A percentile compares a stretch with the other conserved stretches of the same genome.
phyloP scores from a whole-genome alignment of 2,113 vertebrate genomes.

The Ciconia maguari region DNA sequence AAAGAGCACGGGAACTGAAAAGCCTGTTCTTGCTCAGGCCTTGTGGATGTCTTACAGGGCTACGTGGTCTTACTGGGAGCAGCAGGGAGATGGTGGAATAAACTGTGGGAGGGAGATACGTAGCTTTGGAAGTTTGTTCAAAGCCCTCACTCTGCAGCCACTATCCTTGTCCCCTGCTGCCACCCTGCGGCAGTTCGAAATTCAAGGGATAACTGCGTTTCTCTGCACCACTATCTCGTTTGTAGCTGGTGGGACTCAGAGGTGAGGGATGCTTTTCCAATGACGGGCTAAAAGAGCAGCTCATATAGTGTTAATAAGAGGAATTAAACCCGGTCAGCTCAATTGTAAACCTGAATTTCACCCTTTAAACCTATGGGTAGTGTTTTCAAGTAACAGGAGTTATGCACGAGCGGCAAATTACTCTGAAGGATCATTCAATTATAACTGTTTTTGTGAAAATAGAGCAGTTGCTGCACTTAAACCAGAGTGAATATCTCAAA shows the following conservation, averaged over 20 bases:
- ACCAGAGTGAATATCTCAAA: not conserved
- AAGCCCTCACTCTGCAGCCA: not conserved
- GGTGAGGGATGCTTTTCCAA: not conserved
- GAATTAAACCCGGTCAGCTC: not conserved
- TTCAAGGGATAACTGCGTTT: not conserved
- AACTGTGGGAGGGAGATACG: fast-evolving
- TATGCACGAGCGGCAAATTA: not conserved
- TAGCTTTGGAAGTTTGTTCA: fast-evolving
- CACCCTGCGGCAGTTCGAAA: not conserved
- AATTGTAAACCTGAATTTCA: not conserved
- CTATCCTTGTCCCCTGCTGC: conserved; percentile 16
- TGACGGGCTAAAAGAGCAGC: not conserved
- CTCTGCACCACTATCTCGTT: too few species aligned
- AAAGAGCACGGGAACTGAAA: not conserved
- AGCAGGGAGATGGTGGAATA: not conserved
- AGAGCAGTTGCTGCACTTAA: not conserved
- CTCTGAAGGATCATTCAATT: not conserved
- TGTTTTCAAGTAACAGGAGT: not conserved
- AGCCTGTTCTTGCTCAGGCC: not conserved
- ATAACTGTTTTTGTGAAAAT: not conserved
- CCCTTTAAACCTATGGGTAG: not conserved
- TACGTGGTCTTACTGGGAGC: not conserved
- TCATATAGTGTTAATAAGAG: not conserved
- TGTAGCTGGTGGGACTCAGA: not conserved
- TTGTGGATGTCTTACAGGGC: not conserved